Conservation (phyloP, 37 sponge, comb jelly and placozoan genomes). For the Crambe crambe region DNA sequence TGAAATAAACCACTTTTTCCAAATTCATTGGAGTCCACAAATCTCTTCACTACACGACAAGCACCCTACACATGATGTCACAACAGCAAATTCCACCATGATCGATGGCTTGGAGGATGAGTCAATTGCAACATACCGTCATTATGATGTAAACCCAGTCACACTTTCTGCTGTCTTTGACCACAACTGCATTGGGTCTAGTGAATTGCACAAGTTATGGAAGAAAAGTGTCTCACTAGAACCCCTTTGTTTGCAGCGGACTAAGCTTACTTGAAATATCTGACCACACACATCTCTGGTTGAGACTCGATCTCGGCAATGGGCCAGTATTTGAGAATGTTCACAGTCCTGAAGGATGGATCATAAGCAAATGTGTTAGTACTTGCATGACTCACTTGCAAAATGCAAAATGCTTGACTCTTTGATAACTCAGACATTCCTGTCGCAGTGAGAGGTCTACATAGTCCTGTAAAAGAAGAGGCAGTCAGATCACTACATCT, state of each 20-base stretch:
- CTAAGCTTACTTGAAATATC: slow-evolving; percentile 51
- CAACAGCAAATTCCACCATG: background rate
- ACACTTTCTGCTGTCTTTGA: slow-evolving; percentile 51
- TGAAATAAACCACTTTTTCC: no score
- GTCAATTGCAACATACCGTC: slow-evolving; percentile 9
- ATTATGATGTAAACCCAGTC: slow-evolving; percentile 58
- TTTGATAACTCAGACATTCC: slow-evolving; percentile 34
- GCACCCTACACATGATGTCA: slow-evolving; percentile 23
- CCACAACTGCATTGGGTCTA: slow-evolving; percentile 49
- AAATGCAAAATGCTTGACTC: slow-evolving; percentile 26
- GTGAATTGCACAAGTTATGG: no score
- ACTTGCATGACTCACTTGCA: slow-evolving; percentile 35
- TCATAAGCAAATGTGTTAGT: no score
- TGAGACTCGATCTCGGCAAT: slow-evolving; percentile 21
- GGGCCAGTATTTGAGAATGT: slow-evolving; percentile 41
- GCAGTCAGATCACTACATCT: background rate
- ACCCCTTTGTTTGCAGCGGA: no score
- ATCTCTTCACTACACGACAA: slow-evolving; percentile 55
- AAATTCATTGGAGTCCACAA: slow-evolving; percentile 33
- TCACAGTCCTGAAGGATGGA: slow-evolving; percentile 35
- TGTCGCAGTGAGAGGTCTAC: slow-evolving; percentile 57
- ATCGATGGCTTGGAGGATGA: background rate
- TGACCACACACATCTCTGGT: slow-evolving; percentile 20
- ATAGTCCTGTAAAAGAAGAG: slow-evolving; percentile 36
- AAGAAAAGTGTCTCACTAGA: background rate